Percentiles rank a stretch among this genome's conserved stretches.
These are phyloP conservation scores for Drosophila peninsularis DNA, from an alignment of 2,888 invertebrate genomes.

Conservation along the genomic window DNA sequence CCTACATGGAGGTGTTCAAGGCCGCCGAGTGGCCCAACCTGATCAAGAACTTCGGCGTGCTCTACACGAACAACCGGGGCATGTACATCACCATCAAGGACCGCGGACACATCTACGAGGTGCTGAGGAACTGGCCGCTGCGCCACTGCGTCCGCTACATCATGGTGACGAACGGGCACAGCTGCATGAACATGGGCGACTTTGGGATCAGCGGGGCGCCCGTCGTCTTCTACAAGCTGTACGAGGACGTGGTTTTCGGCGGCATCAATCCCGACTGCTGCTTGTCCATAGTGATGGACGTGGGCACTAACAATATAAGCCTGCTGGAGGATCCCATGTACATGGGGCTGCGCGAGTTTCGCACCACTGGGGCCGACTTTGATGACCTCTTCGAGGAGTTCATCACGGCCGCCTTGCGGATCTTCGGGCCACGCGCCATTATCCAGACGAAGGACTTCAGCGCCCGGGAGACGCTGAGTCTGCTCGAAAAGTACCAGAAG, in stretches of 20 bases:
- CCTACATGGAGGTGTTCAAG: constrained; percentile 31
- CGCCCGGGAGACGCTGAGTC: background rate
- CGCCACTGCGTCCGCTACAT: constrained; percentile 33
- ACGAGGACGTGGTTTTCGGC: constrained; percentile 44
- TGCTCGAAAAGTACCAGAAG: constrained; percentile 29
- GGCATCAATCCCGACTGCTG: constrained; percentile 52
- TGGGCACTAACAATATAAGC: constrained; percentile 58
- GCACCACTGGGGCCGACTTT: constrained; percentile 14
- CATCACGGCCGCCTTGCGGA: constrained; percentile 34
- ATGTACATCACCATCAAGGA: constrained; percentile 56
- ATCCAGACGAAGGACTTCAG: constrained; percentile 49
- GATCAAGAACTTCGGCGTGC: constrained; percentile 14
- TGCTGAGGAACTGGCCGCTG: constrained; percentile 57
- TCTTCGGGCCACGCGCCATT: constrained; percentile 48
- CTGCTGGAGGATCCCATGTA: constrained; percentile 28
- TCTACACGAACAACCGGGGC: background rate
- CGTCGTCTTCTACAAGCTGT: constrained; percentile 16
- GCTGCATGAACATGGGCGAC: constrained; percentile 47
- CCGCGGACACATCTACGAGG: constrained; percentile 49
- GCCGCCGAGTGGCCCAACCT: background rate
- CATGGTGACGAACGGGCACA: constrained; percentile 49
- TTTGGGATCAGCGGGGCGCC: constrained; percentile 35
- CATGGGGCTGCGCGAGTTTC: constrained; percentile 41
- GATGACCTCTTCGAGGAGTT: constrained; percentile 63
- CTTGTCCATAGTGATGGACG: constrained; percentile 54